A percentile compares a stretch with the other conserved stretches of the same genome.
Evolutionary conservation across 1,140 invertebrate genomes (phyloP).

Genomic region (Trichonephila clavipes): DNA sequence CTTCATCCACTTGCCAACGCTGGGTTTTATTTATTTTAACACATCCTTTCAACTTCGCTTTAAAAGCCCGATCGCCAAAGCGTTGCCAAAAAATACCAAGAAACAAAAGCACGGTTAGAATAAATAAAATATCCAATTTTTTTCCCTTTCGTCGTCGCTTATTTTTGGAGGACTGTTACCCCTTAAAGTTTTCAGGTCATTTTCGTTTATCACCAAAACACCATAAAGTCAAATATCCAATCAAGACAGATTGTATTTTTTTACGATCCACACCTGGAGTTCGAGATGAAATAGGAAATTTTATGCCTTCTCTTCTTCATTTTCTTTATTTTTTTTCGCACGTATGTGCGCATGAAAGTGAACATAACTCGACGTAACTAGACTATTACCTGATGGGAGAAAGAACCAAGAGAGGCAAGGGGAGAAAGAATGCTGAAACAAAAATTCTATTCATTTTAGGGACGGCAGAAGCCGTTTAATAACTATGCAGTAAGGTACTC

Average conservation of each 20-base stretch:
- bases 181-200: constrained; percentile 67
- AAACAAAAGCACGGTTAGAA: constrained; percentile 56
- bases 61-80: constrained; percentile 52
- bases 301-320: constrained; percentile 40
- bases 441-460: constrained; percentile 14
- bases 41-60: constrained; percentile 58
- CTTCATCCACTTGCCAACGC: background rate
- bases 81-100: constrained; percentile 14
- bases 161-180: constrained; percentile 62
- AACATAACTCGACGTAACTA: constrained; percentile 44
- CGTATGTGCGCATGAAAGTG: background rate
- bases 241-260: constrained; percentile 73
- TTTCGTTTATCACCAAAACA: constrained; percentile 71
- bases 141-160: background rate
- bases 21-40: constrained; percentile 51
- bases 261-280: constrained; percentile 64
- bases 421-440: background rate
- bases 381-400: constrained; percentile 30
- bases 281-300: constrained; percentile 64
- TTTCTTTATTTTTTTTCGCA: background rate
- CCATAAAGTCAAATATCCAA: constrained; percentile 74
- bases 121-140: constrained; percentile 66
- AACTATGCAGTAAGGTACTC: background rate
- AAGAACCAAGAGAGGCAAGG: background rate
- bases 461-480: constrained; percentile 4